These are phyloP conservation scores for Lanius ludovicianus DNA, from an alignment of 2,113 vertebrate species.

Conservation along the genomic window DNA sequence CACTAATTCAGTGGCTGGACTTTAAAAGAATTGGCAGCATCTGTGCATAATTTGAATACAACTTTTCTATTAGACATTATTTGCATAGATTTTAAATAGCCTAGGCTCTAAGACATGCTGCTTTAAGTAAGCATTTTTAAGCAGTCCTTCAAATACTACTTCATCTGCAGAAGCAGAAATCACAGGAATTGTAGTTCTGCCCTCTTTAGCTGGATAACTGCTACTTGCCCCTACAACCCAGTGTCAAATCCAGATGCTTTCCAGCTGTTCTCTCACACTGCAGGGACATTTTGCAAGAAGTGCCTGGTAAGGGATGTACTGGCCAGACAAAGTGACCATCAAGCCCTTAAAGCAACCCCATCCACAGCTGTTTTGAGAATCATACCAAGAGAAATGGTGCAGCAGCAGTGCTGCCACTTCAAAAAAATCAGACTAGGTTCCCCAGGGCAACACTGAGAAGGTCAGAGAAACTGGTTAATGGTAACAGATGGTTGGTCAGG, in stretches of 20 bases:
- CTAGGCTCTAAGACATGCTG: neutral
- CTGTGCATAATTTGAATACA: neutral
- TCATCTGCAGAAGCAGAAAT: neutral
- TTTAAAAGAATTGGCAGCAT: slow-evolving; percentile 43
- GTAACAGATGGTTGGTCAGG: neutral
- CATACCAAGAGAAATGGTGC: neutral
- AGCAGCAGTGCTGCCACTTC: neutral
- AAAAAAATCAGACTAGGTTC: neutral
- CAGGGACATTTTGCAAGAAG: neutral
- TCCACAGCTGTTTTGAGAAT: neutral
- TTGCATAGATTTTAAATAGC: slow-evolving; percentile 18
- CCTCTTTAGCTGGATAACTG: neutral
- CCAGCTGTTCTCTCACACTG: neutral
- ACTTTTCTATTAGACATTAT: neutral
- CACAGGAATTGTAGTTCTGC: neutral
- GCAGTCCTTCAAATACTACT: neutral
- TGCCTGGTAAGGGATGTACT: neutral
- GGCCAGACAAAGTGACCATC: neutral
- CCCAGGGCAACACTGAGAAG: neutral
- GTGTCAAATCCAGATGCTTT: accelerated
- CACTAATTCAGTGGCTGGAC: neutral
- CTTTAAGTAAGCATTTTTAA: neutral
- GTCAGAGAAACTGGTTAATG: neutral
- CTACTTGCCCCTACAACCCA: neutral
- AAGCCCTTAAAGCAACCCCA: neutral